Percentiles rank a stretch among this genome's conserved stretches.
Conservation (phyloP, 1,140 invertebrate species). For the Vanessa tameamea region DNA sequence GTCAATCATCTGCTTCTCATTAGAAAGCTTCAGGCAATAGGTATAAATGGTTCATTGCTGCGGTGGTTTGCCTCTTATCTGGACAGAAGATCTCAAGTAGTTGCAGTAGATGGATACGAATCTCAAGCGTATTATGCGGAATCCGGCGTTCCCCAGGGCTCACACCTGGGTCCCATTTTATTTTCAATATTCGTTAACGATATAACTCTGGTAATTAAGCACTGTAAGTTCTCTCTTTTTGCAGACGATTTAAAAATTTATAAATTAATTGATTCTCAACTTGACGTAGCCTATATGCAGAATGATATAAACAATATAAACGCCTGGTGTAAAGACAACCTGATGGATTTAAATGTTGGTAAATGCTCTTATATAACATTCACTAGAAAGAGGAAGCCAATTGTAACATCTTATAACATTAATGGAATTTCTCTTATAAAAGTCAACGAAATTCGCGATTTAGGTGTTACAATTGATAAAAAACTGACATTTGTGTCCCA, state of each 20-base stretch:
- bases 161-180: slow-evolving; percentile 52
- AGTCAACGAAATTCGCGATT: slow-evolving; percentile 4
- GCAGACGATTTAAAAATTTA: no score
- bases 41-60: slow-evolving; percentile 35
- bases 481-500: neutral
- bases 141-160: no score
- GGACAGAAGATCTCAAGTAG: slow-evolving; percentile 5
- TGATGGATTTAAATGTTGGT: slow-evolving; percentile 7
- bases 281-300: slow-evolving; percentile 29
- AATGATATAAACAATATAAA: slow-evolving; percentile 25
- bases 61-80: slow-evolving; percentile 41
- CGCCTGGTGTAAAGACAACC: slow-evolving; percentile 24
- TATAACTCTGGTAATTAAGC: slow-evolving; percentile 27
- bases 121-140: slow-evolving; percentile 35
- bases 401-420: slow-evolving; percentile 5
- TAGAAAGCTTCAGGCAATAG: slow-evolving; percentile 34
- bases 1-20: slow-evolving; percentile 41
- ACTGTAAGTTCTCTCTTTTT: slow-evolving; percentile 35
- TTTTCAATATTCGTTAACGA: slow-evolving; percentile 57
- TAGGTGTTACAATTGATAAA: slow-evolving; percentile 8
- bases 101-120: slow-evolving; percentile 32
- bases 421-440: neutral
- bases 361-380: slow-evolving; percentile 7
- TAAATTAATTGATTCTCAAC: slow-evolving; percentile 23
- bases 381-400: neutral